Evolutionary conservation across 2,113 vertebrate genomes (phyloP).

Genomic region (Kryptolebias marmoratus): DNA sequence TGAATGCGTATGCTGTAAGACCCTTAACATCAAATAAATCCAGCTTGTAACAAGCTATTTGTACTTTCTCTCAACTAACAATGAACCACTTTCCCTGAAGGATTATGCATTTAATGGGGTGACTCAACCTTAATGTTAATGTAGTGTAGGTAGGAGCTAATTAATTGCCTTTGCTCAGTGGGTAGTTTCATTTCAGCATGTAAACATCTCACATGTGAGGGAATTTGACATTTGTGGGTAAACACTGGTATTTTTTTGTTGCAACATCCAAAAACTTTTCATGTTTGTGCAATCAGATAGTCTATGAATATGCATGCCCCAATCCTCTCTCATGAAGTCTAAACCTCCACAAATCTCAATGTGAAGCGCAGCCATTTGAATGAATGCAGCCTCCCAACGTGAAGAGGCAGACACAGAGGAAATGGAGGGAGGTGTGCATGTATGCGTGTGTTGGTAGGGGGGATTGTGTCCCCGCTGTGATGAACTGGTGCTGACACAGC

Average conservation of each 20-base stretch:
- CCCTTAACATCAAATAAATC: slow-evolving; percentile 31
- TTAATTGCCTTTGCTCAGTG: slow-evolving; percentile 54
- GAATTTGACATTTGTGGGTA: slow-evolving; percentile 21
- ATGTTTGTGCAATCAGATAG: slow-evolving; percentile 5
- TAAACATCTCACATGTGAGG: slow-evolving; percentile 39
- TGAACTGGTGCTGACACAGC: slow-evolving; percentile 74
- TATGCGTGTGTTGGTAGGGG: neutral
- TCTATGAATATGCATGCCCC: slow-evolving; percentile 12
- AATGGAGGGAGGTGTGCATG: neutral
- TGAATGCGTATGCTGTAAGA: slow-evolving; percentile 3
- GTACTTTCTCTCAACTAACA: slow-evolving; percentile 39
- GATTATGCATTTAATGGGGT: slow-evolving; percentile 56
- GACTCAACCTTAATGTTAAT: slow-evolving; percentile 69
- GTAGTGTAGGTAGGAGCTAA: slow-evolving; percentile 49
- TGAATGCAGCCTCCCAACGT: slow-evolving; percentile 12
- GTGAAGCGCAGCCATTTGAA: neutral
- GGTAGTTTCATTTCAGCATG: slow-evolving; percentile 47
- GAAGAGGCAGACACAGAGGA: slow-evolving; percentile 11
- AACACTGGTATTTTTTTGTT: neutral
- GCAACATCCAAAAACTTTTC: neutral
- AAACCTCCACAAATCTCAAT: slow-evolving; percentile 10
- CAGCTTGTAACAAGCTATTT: slow-evolving; percentile 38
- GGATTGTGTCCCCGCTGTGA: slow-evolving; percentile 56
- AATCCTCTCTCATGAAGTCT: slow-evolving; percentile 7
- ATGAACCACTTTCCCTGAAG: slow-evolving; percentile 54